phyloP scores from a whole-genome alignment of 23 tunicate species.

The Trididemnum nubilum region DNA sequence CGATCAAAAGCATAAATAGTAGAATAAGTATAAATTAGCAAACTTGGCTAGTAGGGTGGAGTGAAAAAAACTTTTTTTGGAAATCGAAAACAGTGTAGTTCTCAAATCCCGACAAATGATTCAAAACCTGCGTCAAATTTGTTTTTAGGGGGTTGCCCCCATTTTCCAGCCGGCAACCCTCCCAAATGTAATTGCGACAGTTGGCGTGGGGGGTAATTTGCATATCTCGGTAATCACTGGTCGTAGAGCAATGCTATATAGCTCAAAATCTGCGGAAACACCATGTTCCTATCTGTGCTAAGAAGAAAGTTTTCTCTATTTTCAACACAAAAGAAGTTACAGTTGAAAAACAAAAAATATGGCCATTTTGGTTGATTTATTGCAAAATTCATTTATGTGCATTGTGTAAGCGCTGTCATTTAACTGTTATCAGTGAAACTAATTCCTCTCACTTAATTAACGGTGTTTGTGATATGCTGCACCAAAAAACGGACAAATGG shows the following conservation, averaged over 20 bases:
- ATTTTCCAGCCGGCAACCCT: conserved; percentile 1
- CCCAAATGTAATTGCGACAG: background rate
- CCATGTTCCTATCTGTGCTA: background rate
- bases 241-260: background rate
- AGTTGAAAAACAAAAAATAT: background rate
- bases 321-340: background rate
- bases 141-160: conserved; percentile 1
- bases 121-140: background rate
- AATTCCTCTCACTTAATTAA: background rate
- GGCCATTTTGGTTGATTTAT: background rate
- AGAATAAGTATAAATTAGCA: too few species aligned
- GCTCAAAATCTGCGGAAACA: background rate
- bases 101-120: background rate
- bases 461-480: background rate
- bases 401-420: background rate
- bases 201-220: background rate
- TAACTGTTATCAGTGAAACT: background rate
- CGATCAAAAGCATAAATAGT: too few species aligned
- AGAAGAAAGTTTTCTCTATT: background rate
- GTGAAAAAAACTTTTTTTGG: background rate
- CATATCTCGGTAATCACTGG: background rate
- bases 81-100: background rate
- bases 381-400: background rate
- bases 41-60: background rate
- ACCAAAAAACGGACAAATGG: background rate